Percentiles rank a stretch among this genome's conserved stretches.
These are phyloP conservation scores for Myiagra hebetior DNA, from an alignment of 2,113 vertebrate genomes.

Conservation along the genomic window DNA sequence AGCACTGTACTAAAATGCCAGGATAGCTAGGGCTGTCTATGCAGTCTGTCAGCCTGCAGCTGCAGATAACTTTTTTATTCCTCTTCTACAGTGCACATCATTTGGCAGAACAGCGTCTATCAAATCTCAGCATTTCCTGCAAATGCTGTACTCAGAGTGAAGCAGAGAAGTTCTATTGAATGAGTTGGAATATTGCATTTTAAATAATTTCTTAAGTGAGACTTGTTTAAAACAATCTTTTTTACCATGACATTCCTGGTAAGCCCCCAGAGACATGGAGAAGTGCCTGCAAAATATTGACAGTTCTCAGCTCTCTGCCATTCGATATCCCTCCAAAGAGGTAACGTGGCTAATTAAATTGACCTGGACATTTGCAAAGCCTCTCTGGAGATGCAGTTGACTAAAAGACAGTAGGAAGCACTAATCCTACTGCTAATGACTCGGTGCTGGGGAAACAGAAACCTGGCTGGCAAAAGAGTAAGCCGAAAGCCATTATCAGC, in stretches of 20 bases:
- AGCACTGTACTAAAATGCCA: background rate
- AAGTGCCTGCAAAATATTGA: background rate
- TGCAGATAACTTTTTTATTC: background rate
- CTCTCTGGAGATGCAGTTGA: background rate
- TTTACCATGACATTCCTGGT: background rate
- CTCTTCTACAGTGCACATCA: background rate
- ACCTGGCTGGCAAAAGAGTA: background rate
- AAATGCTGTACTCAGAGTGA: background rate
- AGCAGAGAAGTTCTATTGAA: background rate
- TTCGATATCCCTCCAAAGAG: accelerated
- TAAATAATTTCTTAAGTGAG: background rate
- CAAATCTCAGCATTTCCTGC: background rate
- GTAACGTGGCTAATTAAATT: background rate
- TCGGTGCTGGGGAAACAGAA: background rate
- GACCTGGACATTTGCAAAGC: background rate
- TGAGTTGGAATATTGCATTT: background rate
- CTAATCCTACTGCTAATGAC: background rate
- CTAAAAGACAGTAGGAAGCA: background rate
- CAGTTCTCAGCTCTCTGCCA: background rate
- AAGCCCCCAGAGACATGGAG: background rate
- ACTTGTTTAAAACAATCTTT: background rate
- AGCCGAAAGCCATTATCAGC: background rate
- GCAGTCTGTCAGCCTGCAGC: background rate
- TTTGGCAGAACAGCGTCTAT: background rate
- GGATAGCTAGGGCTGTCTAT: background rate